A percentile compares a stretch with the other conserved stretches of the same genome.
Conservation (phyloP, 2,113 vertebrate genomes). For the Sisor rabdophorus region DNA sequence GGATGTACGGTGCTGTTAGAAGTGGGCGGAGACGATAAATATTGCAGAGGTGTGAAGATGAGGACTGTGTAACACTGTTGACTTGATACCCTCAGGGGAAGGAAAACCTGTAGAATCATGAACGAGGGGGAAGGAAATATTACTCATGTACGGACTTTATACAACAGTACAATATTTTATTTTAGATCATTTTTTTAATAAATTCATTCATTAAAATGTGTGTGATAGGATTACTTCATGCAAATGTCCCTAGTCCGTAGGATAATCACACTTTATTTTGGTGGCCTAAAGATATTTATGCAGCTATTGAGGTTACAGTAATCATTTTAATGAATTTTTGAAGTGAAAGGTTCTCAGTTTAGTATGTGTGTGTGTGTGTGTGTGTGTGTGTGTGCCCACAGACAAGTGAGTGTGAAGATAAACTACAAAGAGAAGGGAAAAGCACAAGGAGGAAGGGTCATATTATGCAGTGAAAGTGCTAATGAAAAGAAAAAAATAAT, state of each 20-base stretch:
- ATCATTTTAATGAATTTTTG: not conserved
- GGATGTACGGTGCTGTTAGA: too few species aligned
- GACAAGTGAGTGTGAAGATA: not conserved
- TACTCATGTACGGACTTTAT: too few species aligned
- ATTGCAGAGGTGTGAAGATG: too few species aligned
- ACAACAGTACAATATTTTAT: too few species aligned
- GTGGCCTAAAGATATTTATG: not conserved
- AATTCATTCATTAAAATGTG: too few species aligned
- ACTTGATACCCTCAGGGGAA: too few species aligned
- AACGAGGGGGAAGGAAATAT: too few species aligned
- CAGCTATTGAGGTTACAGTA: not conserved
- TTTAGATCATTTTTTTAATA: too few species aligned
- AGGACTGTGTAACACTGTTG: too few species aligned
- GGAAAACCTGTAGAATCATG: too few species aligned
- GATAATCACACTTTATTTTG: not conserved
- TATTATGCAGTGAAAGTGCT: constrained; percentile 24
- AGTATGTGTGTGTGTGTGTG: not conserved
- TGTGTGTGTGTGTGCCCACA: not conserved
- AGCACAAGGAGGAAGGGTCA: not conserved
- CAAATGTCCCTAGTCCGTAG: not conserved
- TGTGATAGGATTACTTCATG: not conserved
- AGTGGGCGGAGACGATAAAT: too few species aligned
- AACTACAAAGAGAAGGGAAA: constrained; percentile 22
- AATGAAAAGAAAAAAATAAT: constrained; percentile 44
- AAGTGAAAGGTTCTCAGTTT: not conserved